A percentile compares a stretch with the other conserved stretches of the same genome.
These are phyloP conservation scores for Melipona beecheii DNA, from an alignment of 2,888 invertebrate species.

Conservation along the genomic window DNA sequence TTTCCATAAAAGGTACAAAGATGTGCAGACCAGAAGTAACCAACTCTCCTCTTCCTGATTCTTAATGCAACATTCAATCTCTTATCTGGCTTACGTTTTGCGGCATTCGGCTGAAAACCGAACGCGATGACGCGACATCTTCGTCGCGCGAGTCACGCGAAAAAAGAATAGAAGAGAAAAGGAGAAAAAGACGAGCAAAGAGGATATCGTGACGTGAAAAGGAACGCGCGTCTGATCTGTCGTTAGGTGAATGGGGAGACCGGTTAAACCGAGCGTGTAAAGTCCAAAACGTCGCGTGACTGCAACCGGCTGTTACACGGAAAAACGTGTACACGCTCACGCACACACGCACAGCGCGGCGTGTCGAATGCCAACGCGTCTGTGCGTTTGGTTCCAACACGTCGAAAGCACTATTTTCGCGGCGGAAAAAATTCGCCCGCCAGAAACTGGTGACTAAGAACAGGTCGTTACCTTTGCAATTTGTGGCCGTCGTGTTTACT, in stretches of 20 bases:
- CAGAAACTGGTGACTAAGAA: constrained; percentile 62
- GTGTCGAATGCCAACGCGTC: neutral
- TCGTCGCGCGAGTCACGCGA: neutral
- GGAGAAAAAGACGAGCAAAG: neutral
- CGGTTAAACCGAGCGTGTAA: constrained; percentile 46
- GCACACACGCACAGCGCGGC: too few relatives aligned
- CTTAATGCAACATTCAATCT: too few relatives aligned
- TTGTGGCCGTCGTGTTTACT: constrained; percentile 53
- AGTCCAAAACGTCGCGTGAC: constrained; percentile 49
- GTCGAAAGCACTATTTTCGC: constrained; percentile 55
- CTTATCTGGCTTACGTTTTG: too few relatives aligned
- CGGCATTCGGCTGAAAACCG: neutral
- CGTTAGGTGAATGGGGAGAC: constrained; percentile 38
- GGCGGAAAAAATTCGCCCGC: constrained; percentile 53
- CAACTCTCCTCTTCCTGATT: too few relatives aligned
- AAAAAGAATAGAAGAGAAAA: neutral
- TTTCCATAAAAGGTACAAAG: too few relatives aligned
- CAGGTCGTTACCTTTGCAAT: constrained; percentile 55
- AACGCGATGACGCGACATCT: neutral
- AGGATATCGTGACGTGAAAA: constrained; percentile 8
- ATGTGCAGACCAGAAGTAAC: too few relatives aligned
- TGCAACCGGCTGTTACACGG: constrained; percentile 18
- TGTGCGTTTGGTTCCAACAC: constrained; percentile 5
- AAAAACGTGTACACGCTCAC: neutral
- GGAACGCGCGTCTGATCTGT: constrained; percentile 31